Evolutionary conservation across 92 coral and sea anemone genomes (phyloP), one percentile per base, ranked within the genome.

Genomic region (Palythoa heliodiscus): DNA sequence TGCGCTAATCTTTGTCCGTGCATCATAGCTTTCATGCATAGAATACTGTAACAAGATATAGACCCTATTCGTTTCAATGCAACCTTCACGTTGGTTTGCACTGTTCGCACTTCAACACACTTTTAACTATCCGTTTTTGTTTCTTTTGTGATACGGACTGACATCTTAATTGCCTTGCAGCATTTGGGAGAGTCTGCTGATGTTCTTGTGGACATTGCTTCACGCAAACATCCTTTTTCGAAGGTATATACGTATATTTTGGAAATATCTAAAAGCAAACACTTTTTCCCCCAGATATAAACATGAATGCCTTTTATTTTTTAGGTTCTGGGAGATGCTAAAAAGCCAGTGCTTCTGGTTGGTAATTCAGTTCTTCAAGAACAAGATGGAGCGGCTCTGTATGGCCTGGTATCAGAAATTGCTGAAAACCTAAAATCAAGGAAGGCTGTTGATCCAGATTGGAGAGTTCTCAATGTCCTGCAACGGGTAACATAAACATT

Each of bases 401-500:
- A 91, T 48, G 91, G 89, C 61, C 83, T 91, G 53, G 91, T 91
- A 3, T 90, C 96, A 66, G 92, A 93, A 87, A 91, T 97, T 89
- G 94, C 99, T 40, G 88, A 92, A 43, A 97, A 93, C 85, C 84
- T 97, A 50, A 97, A 91, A 82, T 83, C 85, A 60, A 88, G 91
- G 2, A 77, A 91, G 77, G 83, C 86, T 40, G 93, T 85, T 58
- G 94, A 95, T 55, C 87, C 92, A 6, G 94, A 89, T 39, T 97
- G 99, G 99, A 93, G 95, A 64, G 96, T 93, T n/a, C 97, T 97
- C n/a, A 97, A 97, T 83, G 92, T 97, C 20, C 55, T 97, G 88
- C 99, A 97, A 78, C 91, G 97, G 93, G 99, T 97, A 90, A 22
- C 14, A 0, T 29, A 25, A 22, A 19, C 11, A 1, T 60, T 60